Evolutionary conservation across 2,113 vertebrate species (phyloP).

Genomic region (Xenopus tropicalis): DNA sequence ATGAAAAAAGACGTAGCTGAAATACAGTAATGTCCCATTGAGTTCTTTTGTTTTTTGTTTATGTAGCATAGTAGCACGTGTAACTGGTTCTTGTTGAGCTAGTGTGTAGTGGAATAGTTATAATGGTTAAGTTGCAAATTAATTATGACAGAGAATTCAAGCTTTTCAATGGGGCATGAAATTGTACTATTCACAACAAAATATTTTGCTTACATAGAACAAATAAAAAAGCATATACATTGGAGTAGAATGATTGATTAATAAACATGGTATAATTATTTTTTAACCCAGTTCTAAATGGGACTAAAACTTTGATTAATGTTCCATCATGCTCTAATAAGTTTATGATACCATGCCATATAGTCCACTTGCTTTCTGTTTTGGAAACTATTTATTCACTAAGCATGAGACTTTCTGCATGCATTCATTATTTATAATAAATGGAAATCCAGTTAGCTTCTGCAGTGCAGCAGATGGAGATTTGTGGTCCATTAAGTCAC

Average conservation of each 20-base stretch:
- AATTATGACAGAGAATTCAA: not conserved
- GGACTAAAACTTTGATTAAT: slow-evolving; percentile 36
- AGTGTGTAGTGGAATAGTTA: not conserved
- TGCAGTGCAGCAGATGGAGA: slow-evolving; percentile 40
- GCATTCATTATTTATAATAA: slow-evolving; percentile 42
- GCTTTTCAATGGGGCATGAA: not conserved
- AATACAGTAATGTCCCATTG: too few species aligned
- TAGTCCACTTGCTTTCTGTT: slow-evolving; percentile 33
- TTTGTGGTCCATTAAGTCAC: slow-evolving; percentile 40
- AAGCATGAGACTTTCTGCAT: slow-evolving; percentile 30
- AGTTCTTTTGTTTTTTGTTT: too few species aligned
- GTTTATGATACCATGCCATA: slow-evolving; percentile 35
- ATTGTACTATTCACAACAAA: not conserved
- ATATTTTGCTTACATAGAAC: slow-evolving; percentile 4
- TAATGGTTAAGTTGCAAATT: slow-evolving; percentile 48
- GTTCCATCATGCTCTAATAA: slow-evolving; percentile 26
- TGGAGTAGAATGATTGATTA: slow-evolving; percentile 10
- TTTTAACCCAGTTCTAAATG: slow-evolving; percentile 17
- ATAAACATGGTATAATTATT: slow-evolving; percentile 4
- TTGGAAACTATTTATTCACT: slow-evolving; percentile 37
- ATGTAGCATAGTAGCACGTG: too few species aligned
- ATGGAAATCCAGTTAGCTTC: slow-evolving; percentile 41
- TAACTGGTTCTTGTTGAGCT: too few species aligned
- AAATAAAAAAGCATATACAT: not conserved
- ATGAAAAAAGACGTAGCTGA: too few species aligned